phyloP scores from a whole-genome alignment of 2,888 invertebrate genomes.

The Sesia bembeciformis region DNA sequence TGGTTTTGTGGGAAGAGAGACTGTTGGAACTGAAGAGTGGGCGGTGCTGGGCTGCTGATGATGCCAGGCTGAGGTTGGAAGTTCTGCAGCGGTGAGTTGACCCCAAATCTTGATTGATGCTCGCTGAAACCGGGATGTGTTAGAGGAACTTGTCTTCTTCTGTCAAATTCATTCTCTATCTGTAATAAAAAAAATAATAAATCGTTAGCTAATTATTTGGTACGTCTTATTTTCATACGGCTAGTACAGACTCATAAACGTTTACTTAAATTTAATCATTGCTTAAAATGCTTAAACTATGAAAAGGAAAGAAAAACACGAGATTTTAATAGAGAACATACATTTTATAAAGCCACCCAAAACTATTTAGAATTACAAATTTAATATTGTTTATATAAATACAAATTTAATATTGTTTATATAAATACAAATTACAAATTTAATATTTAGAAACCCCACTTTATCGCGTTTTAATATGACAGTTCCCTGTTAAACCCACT shows the following conservation, averaged over 20 bases:
- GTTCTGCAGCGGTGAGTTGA: slow-evolving; percentile 54
- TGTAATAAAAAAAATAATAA: slow-evolving; percentile 33
- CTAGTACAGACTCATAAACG: no score
- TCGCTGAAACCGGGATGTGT: slow-evolving; percentile 59
- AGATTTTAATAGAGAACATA: not conserved
- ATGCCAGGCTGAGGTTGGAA: slow-evolving; percentile 43
- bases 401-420: no score
- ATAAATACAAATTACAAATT: no score
- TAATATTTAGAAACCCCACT: no score
- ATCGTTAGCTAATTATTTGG: not conserved
- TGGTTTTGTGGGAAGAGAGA: slow-evolving; percentile 50
- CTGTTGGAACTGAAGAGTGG: slow-evolving; percentile 18
- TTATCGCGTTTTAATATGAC: no score
- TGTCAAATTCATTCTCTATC: slow-evolving; percentile 68
- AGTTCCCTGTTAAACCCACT: no score
- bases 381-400: no score
- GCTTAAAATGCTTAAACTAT: not conserved
- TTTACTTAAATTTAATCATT: no score
- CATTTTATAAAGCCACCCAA: not conserved
- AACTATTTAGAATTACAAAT: not conserved
- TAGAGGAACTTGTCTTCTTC: slow-evolving; percentile 53
- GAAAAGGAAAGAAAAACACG: not conserved
- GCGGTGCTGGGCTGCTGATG: slow-evolving; percentile 38
- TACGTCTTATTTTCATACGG: no score
- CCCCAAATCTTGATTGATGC: slow-evolving; percentile 63